Base-by-base conservation (phyloP, 1,140 invertebrate species). In the Ericerus pela region DNA sequence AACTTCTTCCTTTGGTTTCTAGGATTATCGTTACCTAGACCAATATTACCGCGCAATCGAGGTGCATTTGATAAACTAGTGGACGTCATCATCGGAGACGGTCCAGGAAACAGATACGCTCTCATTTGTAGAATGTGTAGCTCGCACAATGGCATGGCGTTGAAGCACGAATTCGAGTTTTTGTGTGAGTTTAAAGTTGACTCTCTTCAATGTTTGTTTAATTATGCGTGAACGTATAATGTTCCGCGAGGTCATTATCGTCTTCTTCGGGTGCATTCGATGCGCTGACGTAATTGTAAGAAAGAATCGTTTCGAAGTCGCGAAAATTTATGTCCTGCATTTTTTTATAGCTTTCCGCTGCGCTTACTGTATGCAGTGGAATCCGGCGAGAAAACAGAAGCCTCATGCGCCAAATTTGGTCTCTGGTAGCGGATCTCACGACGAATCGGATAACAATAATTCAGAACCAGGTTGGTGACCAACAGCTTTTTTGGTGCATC, bases 91-190 rank as follows among this genome's bases (percentile, higher is more conserved):
- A 79, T 98, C 18, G 94, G 91, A 30, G 95, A 99, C 75, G 94
- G 93, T 22, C 92, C 94, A 51, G 80, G 81, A 57, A 90, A 95
- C 74, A 78, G 93, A 61, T 96, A 85, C 71, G 95, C 93, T 31
- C 76, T 99, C 51, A 94, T 99, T 66, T 99, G 96, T 72, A 76
- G 76, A 28, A 75, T 85, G 58, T 99, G 96, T 69, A 77, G 77
- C 57, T 82, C 82, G 11, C 95, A 98, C 68, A 98, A 99, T 73
- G 95, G 96, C 60, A 96, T 99, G 92, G 88, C 93, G 16, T 75
- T 96, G 5, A 80, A 83, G 66, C 94, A 98, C 70, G 96, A 98
- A 66, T 98, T 94, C 73, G 91, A 95, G 67, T 96, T 85, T 72
- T 75, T 92, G 57, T 78, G 83, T 84, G 71, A 75, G 69, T 30